Evolutionary conservation across 2,888 invertebrate genomes (phyloP).

Genomic region (Orthonevra nobilis): DNA sequence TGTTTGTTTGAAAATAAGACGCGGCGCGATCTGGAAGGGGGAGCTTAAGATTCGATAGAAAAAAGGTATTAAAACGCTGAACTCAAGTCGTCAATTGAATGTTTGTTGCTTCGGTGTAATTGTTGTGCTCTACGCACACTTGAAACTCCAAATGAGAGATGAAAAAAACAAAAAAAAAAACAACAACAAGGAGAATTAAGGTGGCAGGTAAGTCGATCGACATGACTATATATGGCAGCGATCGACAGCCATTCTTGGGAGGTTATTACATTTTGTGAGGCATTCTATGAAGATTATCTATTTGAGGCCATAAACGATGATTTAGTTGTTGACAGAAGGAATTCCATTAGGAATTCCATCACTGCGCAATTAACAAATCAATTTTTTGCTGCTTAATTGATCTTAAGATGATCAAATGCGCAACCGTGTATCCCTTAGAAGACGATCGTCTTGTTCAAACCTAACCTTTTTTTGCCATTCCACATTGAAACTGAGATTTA

Average conservation of each 20-base stretch:
- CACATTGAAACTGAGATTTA: too few relatives aligned
- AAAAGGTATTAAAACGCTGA: constrained; percentile 20
- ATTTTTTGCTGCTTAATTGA: too few relatives aligned
- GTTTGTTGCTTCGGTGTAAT: constrained; percentile 52
- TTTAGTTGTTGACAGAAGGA: constrained; percentile 55
- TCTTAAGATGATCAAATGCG: too few relatives aligned
- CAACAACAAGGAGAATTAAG: neutral
- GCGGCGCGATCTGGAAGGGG: constrained; percentile 1
- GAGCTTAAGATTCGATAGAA: constrained; percentile 1
- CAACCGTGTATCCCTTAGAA: too few relatives aligned
- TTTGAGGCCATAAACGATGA: constrained; percentile 40
- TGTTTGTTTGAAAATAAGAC: constrained; percentile 48
- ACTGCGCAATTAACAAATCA: constrained; percentile 50
- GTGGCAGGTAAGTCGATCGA: constrained; percentile 53
- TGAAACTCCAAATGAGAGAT: constrained; percentile 41
- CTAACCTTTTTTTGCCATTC: too few relatives aligned
- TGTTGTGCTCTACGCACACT: constrained; percentile 51
- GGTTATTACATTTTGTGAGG: constrained; percentile 35
- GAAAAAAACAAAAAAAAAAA: constrained; percentile 2
- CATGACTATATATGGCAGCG: constrained; percentile 49
- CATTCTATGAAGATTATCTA: constrained; percentile 18
- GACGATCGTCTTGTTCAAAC: too few relatives aligned
- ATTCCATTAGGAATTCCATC: constrained; percentile 48
- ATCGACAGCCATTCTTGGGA: constrained; percentile 31
- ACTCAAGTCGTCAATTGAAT: constrained; percentile 51